These are phyloP conservation scores for Procambarus virginalis DNA, from an alignment of 1,140 invertebrate genomes.

Conservation along the genomic window DNA sequence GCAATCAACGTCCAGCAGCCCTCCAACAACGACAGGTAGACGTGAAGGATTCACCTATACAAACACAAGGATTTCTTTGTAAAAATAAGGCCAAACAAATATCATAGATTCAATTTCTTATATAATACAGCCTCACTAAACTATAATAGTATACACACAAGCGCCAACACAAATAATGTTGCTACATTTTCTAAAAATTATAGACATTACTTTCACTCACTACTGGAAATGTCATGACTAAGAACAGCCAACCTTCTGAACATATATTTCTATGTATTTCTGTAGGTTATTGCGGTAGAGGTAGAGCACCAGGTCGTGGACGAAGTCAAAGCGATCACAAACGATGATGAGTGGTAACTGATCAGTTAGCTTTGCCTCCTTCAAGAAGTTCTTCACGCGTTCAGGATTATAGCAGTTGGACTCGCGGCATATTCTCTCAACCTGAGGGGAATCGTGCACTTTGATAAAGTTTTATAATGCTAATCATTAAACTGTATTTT, in stretches of 20 bases:
- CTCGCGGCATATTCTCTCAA: constrained; percentile 97
- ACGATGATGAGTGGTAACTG: constrained; percentile 99
- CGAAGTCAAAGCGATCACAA: constrained; percentile 99
- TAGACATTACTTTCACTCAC: too few relatives aligned
- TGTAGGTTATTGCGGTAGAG: constrained; percentile 98
- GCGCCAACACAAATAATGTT: too few relatives aligned
- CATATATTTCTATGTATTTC: constrained; percentile 99
- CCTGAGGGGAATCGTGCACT: constrained; percentile 73
- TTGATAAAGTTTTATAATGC: not conserved
- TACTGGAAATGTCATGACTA: too few relatives aligned
- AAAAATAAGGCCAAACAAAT: too few relatives aligned
- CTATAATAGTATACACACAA: too few relatives aligned
- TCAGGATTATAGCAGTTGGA: constrained; percentile 99
- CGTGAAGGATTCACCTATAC: constrained; percentile 94
- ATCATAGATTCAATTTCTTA: too few relatives aligned
- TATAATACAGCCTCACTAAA: too few relatives aligned
- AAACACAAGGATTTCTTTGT: too few relatives aligned
- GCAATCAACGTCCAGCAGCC: constrained; percentile 97
- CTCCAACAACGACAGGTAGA: constrained; percentile 97
- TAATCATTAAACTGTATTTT: too few relatives aligned
- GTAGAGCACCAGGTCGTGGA: constrained; percentile 98
- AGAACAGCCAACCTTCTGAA: constrained; percentile 88
- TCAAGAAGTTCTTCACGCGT: constrained; percentile 99
- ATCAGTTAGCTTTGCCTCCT: constrained; percentile 98
- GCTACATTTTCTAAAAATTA: too few relatives aligned